phyloP scores from a whole-genome alignment of 2,888 invertebrate genomes.

The Limenitis arthemis region DNA sequence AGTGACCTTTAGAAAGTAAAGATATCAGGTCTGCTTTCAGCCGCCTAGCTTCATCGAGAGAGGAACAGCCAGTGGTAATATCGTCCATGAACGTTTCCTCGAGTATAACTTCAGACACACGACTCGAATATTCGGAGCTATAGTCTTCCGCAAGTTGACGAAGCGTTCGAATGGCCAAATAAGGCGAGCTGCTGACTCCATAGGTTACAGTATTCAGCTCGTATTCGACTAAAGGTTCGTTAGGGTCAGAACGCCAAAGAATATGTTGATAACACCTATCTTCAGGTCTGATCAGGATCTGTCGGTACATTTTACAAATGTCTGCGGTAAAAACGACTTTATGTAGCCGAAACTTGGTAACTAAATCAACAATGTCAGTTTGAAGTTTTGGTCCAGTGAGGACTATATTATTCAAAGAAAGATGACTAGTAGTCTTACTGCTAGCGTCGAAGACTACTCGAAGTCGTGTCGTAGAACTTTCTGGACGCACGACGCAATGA shows the following conservation, averaged over 20 bases:
- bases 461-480: background rate
- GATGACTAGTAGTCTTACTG: background rate
- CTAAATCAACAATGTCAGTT: background rate
- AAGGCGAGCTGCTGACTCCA: slow-evolving; percentile 3
- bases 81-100: no score
- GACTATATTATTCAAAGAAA: slow-evolving; percentile 1
- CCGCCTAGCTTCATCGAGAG: no score
- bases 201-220: slow-evolving; percentile 2
- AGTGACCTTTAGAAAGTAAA: no score
- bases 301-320: slow-evolving; percentile 3
- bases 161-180: background rate
- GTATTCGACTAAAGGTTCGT: background rate
- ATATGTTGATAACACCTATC: slow-evolving; percentile 1
- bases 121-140: no score
- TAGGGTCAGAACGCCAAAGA: background rate
- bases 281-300: background rate
- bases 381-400: slow-evolving; percentile 1
- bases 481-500: background rate
- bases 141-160: no score
- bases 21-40: no score
- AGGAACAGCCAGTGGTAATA: no score
- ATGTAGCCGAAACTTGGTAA: background rate
- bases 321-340: background rate
- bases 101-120: no score
- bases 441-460: slow-evolving; percentile 2